Evolutionary conservation across 2,797 vertebrate genomes (phyloP).

Genomic region (Eulemur mongoz): DNA sequence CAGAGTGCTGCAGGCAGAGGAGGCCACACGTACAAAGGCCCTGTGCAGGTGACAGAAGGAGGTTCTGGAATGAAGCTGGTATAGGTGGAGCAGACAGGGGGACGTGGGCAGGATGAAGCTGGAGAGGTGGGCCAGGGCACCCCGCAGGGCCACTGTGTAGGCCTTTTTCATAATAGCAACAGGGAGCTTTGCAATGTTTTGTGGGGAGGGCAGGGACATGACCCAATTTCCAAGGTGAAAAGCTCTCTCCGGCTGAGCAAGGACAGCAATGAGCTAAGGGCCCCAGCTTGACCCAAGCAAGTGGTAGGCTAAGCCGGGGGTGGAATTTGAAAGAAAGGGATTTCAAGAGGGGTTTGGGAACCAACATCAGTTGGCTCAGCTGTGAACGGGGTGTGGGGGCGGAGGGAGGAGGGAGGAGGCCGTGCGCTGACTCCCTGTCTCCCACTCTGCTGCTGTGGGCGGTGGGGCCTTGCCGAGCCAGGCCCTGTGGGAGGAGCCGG

Average conservation of each 20-base stretch:
- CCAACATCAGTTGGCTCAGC: neutral
- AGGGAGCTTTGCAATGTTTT: neutral
- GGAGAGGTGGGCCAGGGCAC: too few species aligned
- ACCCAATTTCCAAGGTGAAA: neutral
- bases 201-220: too few species aligned
- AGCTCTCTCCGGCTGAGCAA: neutral
- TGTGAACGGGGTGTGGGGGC: too few species aligned
- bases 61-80: neutral
- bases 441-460: fast-evolving
- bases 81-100: too few species aligned
- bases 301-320: neutral
- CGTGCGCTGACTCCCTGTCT: fast-evolving
- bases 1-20: neutral
- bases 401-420: too few species aligned
- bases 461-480: neutral
- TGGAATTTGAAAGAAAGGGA: neutral
- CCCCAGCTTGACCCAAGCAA: neutral
- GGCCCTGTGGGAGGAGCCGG: neutral
- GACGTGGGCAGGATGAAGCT: too few species aligned
- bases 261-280: neutral
- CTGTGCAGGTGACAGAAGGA: neutral
- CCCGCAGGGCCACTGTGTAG: too few species aligned
- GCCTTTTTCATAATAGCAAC: neutral
- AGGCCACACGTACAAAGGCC: neutral
- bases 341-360: fast-evolving